A percentile compares a stretch with the other conserved stretches of the same genome.
phyloP scores from a whole-genome alignment of 2,888 invertebrate genomes.

The Cephus spinipes region DNA sequence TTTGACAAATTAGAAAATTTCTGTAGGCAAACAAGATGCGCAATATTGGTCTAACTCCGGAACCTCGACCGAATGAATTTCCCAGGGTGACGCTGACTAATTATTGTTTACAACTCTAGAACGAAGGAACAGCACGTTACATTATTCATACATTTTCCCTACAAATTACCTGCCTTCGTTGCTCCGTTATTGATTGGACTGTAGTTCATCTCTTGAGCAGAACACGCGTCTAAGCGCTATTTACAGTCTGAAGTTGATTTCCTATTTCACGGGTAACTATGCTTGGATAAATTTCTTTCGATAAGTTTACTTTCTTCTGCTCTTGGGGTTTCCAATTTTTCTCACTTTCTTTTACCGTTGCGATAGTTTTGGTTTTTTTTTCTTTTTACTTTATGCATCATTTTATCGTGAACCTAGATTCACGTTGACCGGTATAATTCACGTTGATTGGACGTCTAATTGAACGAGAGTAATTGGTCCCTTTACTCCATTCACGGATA shows the following conservation, averaged over 20 bases:
- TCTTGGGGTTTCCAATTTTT: not conserved
- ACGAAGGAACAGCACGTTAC: slow-evolving; percentile 26
- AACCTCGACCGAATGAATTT: not conserved
- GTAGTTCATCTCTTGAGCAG: not conserved
- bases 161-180: slow-evolving; percentile 37
- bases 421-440: not conserved
- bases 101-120: slow-evolving; percentile 26
- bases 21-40: not conserved
- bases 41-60: not conserved
- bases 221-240: not conserved
- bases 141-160: slow-evolving; percentile 43
- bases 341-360: not conserved
- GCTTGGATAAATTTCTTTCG: not conserved
- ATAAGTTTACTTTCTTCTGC: not conserved
- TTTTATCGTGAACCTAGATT: not conserved
- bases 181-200: slow-evolving; percentile 36
- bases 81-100: slow-evolving; percentile 36
- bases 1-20: not conserved
- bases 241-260: not conserved
- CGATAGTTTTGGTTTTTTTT: not conserved
- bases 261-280: not conserved
- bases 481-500: not conserved
- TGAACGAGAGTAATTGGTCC: not conserved
- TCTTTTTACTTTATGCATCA: not conserved
- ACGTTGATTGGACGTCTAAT: not conserved